These are phyloP conservation scores for Ivindomyrus marchei DNA, from an alignment of 2,113 vertebrate genomes.

Conservation along the genomic window DNA sequence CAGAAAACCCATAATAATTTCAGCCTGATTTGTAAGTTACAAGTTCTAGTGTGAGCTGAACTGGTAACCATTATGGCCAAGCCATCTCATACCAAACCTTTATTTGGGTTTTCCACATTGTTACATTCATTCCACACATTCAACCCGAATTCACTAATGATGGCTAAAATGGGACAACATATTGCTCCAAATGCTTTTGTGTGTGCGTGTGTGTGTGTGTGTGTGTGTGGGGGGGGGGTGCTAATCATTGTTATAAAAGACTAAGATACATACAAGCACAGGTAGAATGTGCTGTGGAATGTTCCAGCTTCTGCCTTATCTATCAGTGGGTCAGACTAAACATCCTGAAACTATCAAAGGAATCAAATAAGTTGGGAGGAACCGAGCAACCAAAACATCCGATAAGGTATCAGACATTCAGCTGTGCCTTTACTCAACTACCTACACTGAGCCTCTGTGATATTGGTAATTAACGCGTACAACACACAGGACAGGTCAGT, in stretches of 20 bases:
- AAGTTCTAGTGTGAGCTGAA: background rate
- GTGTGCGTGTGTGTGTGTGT: background rate
- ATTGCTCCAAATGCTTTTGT: background rate
- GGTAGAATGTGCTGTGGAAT: background rate
- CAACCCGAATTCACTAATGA: background rate
- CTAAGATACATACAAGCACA: background rate
- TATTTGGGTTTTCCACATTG: background rate
- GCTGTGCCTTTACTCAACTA: background rate
- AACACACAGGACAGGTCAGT: background rate
- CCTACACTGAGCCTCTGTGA: background rate
- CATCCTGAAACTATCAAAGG: slow-evolving; percentile 7
- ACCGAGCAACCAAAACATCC: background rate
- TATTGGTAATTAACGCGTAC: too few relatives aligned
- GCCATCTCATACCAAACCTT: background rate
- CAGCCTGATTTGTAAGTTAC: background rate
- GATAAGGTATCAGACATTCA: background rate
- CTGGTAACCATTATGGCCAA: background rate
- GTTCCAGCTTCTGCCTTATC: background rate
- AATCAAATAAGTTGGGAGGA: background rate
- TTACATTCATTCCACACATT: background rate
- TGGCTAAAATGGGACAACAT: background rate
- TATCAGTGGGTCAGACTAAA: slow-evolving; percentile 12
- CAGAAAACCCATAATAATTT: background rate
- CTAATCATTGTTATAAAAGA: background rate
- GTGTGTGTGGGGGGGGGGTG: background rate